Evolutionary conservation across 2,797 vertebrate genomes (phyloP), one percentile per base, ranked within the genome.

Genomic region (Bradypus variegatus): DNA sequence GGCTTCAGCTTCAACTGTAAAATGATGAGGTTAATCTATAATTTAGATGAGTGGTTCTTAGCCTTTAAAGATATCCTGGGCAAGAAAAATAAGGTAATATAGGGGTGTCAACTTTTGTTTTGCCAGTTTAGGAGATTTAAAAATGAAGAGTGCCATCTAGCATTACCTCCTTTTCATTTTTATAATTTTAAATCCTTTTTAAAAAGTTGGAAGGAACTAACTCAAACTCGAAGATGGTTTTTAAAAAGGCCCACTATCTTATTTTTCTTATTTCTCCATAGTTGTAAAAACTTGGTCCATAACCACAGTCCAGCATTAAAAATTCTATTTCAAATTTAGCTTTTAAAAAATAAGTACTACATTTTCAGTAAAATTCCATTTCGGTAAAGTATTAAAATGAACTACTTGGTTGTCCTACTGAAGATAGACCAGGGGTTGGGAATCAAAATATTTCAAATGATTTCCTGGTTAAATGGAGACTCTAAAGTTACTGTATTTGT

Each of bases 231-330:
- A 62, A 90, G 78, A 83, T 8, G 33, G 45, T 84, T 80, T 62
- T 94, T 73, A 29, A 62, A 88, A 93, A 94, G 92, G 38, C 50
- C 62, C 41, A 76, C n/a, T 62, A 38, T 8, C 64, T 81, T n/a
- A 65, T 80, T 92, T 83, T 86, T 92, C 60, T 93, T 27, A 79
- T 94, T 84, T 93, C 62, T 91, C 67, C 55, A 77, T 3, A 33
- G 60, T 91, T 16, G 58, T 77, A 81, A 93, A 90, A 79, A 69
- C 6, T 58, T 91, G 58, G 50, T 84, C 67, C 45, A 92, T 80
- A 91, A 85, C n/a, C 62, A 92, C 11, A 92, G 55, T 79, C n/a
- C 62, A 83, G 53, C n/a, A 91, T 48, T 89, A 91, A 89, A 92
- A 73, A n/a, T 60, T 55, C 14, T 88, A 69, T 87, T 85, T 62